phyloP scores from a whole-genome alignment of 2,113 vertebrate genomes.

The Channa argus region DNA sequence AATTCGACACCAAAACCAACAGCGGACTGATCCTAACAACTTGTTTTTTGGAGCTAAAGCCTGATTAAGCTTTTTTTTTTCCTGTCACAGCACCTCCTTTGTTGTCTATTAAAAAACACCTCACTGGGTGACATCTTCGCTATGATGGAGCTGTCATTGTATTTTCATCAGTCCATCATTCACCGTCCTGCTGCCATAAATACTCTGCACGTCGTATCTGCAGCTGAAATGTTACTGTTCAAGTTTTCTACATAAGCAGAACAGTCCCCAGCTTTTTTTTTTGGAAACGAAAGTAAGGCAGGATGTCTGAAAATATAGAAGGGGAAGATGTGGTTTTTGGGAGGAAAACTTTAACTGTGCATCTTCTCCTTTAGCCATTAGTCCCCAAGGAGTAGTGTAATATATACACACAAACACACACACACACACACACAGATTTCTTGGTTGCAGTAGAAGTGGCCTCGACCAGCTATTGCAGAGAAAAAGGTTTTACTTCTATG shows the following conservation, averaged over 20 bases:
- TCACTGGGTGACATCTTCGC: neutral
- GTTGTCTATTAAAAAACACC: neutral
- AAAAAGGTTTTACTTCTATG: slow-evolving; percentile 8
- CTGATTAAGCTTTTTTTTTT: neutral
- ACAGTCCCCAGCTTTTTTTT: no score
- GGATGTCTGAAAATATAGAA: no score
- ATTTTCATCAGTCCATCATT: slow-evolving; percentile 2
- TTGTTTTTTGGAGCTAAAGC: neutral
- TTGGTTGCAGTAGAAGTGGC: neutral
- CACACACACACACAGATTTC: no score
- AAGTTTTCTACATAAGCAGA: no score
- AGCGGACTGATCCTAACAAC: neutral
- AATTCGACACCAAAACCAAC: neutral
- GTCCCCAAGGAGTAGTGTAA: no score
- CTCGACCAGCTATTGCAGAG: neutral
- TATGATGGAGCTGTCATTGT: neutral
- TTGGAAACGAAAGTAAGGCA: no score
- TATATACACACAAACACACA: no score
- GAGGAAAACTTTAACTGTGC: no score
- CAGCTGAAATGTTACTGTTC: neutral
- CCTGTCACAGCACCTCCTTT: neutral
- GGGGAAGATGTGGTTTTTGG: no score
- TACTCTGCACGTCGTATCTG: neutral
- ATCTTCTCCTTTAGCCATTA: no score
- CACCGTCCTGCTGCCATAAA: neutral